phyloP scores from a whole-genome alignment of 1,140 invertebrate genomes.

The Penaeus indicus region DNA sequence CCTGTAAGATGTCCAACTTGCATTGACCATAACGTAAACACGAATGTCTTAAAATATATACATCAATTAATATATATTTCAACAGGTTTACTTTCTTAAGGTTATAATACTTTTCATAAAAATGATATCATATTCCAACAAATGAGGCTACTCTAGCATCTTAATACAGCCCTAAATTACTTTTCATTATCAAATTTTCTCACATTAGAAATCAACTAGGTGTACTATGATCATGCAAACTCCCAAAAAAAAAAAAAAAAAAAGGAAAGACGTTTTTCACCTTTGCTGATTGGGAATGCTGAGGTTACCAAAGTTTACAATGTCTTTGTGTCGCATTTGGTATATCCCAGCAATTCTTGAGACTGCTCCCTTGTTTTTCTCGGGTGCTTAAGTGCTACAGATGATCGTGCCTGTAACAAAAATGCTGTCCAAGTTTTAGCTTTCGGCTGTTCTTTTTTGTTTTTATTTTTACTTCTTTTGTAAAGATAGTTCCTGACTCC shows the following conservation, averaged over 20 bases:
- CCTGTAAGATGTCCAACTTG: conserved; percentile 72
- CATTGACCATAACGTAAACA: background rate
- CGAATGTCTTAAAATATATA: background rate
- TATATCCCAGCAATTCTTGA: conserved; percentile 94
- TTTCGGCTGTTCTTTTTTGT: no score
- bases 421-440: no score
- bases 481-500: no score
- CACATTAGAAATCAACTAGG: no score
- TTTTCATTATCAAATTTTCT: no score
- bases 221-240: background rate
- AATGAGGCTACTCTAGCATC: no score
- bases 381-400: conserved; percentile 85
- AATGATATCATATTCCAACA: no score
- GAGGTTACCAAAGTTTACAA: conserved; percentile 93
- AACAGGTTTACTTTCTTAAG: no score
- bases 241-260: background rate
- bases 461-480: no score
- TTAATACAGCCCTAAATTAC: no score
- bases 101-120: no score
- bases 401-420: conserved; percentile 79
- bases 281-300: conserved; percentile 88
- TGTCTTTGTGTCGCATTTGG: conserved; percentile 87
- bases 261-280: conserved; percentile 70
- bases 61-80: no score
- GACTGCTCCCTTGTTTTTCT: conserved; percentile 84